Evolutionary conservation across 2,888 invertebrate genomes (phyloP), one percentile per base, ranked within the genome.

Genomic region (Agriopis marginaria): DNA sequence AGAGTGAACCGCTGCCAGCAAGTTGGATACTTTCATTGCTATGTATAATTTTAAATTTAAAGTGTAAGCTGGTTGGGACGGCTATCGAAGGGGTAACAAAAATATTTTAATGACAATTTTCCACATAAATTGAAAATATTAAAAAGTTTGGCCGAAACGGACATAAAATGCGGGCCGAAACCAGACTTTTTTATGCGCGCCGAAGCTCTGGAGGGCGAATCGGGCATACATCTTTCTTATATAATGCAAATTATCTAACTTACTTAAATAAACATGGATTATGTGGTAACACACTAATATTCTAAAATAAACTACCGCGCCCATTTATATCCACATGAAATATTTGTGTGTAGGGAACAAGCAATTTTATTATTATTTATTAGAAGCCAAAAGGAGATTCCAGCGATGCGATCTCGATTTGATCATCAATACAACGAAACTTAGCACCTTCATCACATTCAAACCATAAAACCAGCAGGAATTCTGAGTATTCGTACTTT

Each of bases 1-100:
- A 54, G 74, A 79, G 82, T 83, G 79, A 76, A 76, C 67, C 61
- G 45, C 59, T 64, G 72, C 68, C 62, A 63, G 72, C 63, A 62
- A 68, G 68, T 67, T 63, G 70, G 60, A 73, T 60, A 66, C 60
- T 51, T 68, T 61, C 61, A 55, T 68, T 64, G 71, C 63, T 68
- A 66, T 68, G 50, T 66, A 75, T 51, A 72, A 63, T 66, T 61
- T 63, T 49, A 44, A 74, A 76, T 70, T 47, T 54, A 1, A 51
- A 50, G 54, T 58, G 42, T 66, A 60, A 63, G 66, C 56, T 62
- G 49, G 44, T 66, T 47, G 67, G 74, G 76, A 74, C 74, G 75
- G 75, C 63, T 55, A 65, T 66, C 60, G 60, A 73, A 75, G 54
- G 70, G 71, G 59, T 63, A 71, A 23, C 23, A 70, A 61, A 72